Conservation (phyloP, 2,797 vertebrate genomes). For the Lutjanus argentimaculatus region DNA sequence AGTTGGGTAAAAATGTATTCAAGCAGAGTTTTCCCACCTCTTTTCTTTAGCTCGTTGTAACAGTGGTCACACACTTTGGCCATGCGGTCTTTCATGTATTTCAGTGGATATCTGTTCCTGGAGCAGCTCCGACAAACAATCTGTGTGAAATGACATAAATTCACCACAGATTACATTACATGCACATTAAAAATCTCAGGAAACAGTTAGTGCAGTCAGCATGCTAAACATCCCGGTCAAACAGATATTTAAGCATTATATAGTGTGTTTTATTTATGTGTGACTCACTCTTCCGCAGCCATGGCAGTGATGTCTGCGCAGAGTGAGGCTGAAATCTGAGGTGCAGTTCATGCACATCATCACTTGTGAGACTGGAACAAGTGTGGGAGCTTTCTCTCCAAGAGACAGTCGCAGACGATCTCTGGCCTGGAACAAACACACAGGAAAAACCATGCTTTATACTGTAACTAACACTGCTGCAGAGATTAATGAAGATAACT, state of each 20-base stretch:
- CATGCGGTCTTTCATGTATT: conserved; percentile 95
- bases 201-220: background rate
- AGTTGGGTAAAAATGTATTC: background rate
- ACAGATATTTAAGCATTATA: background rate
- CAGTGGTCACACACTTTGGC: conserved; percentile 97
- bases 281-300: conserved; percentile 93
- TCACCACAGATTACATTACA: background rate
- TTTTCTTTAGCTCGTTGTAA: conserved; percentile 91
- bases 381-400: conserved; percentile 93
- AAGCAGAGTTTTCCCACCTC: conserved; percentile 80
- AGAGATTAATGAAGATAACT: background rate
- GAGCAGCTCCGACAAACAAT: conserved; percentile 97
- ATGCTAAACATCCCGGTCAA: background rate
- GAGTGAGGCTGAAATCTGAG: conserved; percentile 94
- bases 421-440: conserved; percentile 82
- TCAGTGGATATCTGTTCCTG: conserved; percentile 95
- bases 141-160: conserved; percentile 76
- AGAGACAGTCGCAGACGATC: conserved; percentile 88
- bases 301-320: conserved; percentile 94
- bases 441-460: conserved; percentile 4
- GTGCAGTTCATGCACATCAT: conserved; percentile 99
- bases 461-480: background rate
- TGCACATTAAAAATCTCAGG: background rate
- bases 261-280: background rate
- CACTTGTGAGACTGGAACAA: conserved; percentile 93